phyloP scores from a whole-genome alignment of 2,888 invertebrate species.

The Nephrotoma appendiculata region DNA sequence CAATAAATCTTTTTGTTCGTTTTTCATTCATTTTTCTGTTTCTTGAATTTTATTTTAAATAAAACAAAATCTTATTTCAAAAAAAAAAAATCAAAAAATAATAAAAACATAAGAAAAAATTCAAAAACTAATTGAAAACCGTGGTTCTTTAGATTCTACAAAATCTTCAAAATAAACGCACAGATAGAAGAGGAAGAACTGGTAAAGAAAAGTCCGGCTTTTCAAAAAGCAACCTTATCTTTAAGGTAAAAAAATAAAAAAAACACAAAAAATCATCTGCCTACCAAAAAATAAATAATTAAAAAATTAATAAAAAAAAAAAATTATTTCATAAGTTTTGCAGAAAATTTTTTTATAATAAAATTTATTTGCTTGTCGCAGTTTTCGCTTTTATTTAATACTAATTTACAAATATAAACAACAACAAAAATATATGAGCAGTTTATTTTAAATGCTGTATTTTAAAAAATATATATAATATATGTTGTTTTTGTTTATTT shows the following conservation, averaged over 20 bases:
- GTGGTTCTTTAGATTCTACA: conserved; percentile 87
- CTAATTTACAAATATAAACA: neutral
- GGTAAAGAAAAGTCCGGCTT: conserved; percentile 88
- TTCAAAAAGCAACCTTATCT: conserved; percentile 96
- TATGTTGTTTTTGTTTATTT: neutral
- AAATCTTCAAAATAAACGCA: conserved; percentile 98
- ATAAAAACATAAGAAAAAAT: conserved; percentile 6
- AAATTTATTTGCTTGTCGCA: conserved; percentile 1
- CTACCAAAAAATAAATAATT: conserved; percentile 7
- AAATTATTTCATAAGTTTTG: neutral
- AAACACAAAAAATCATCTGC: conserved; percentile 15
- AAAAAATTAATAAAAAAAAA: neutral
- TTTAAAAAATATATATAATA: neutral
- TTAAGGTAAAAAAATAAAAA: conserved; percentile 62
- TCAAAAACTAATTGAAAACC: conserved; percentile 16
- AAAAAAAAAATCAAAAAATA: neutral
- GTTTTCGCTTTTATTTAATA: conserved; percentile 3
- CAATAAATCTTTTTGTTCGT: neutral
- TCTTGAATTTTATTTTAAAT: neutral
- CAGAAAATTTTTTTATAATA: neutral
- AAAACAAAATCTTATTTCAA: neutral
- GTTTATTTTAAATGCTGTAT: neutral
- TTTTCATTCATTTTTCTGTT: conserved; percentile 1
- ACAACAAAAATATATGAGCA: neutral
- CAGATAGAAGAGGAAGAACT: conserved; percentile 93